Percentiles rank a stretch among this genome's conserved stretches.
phyloP scores from a whole-genome alignment of 2,888 invertebrate species.

The Ecliptopera silaceata region DNA sequence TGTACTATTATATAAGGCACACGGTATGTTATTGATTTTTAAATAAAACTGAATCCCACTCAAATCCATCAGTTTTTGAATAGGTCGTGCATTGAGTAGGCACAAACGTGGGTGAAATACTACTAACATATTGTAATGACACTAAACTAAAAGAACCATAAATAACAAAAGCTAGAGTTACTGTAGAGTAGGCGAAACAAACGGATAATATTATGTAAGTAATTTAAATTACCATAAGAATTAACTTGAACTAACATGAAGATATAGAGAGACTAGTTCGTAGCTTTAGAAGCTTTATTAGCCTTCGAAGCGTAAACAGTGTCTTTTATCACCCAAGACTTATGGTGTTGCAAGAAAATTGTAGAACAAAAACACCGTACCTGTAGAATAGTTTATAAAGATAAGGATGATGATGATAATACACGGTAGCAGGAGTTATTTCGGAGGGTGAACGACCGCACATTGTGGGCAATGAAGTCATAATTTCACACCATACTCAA shows the following conservation, averaged over 20 bases:
- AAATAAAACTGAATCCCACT: too few relatives aligned
- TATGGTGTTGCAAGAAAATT: slow-evolving; percentile 41
- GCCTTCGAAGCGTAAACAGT: neutral
- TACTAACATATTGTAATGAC: slow-evolving; percentile 3
- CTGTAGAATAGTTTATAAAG: slow-evolving; percentile 29
- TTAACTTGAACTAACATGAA: neutral
- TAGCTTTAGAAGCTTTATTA: neutral
- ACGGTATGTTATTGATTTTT: too few relatives aligned
- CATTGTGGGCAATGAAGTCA: slow-evolving; percentile 46
- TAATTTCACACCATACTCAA: slow-evolving; percentile 38
- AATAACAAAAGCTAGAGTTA: neutral
- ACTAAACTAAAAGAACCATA: slow-evolving; percentile 5
- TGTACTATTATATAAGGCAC: too few relatives aligned
- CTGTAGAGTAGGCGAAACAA: neutral
- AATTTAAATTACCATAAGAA: neutral
- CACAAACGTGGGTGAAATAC: slow-evolving; percentile 21
- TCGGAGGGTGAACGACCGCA: slow-evolving; percentile 55
- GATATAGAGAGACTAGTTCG: too few relatives aligned
- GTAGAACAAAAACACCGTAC: slow-evolving; percentile 39
- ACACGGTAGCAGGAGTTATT: slow-evolving; percentile 44
- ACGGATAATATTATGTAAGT: neutral
- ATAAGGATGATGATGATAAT: slow-evolving; percentile 53
- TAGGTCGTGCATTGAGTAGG: neutral
- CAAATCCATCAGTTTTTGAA: too few relatives aligned
- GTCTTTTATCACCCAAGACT: slow-evolving; percentile 3